Evolutionary conservation across 2,797 vertebrate species (phyloP), one percentile per base, ranked within the genome.

Genomic region (Ptychobarbus kaznakovi): DNA sequence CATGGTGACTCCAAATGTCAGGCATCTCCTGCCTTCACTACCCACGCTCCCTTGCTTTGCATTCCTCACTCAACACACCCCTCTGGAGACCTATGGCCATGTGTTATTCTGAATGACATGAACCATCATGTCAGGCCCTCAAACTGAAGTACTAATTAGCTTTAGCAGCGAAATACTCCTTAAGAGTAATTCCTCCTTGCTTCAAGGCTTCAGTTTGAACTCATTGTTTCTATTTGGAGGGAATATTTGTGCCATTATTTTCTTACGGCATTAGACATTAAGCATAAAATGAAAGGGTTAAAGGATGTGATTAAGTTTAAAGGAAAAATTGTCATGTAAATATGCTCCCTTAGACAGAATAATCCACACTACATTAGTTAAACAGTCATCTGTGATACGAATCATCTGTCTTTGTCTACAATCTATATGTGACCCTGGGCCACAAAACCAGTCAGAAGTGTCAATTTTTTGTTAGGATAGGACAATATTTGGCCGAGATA

Each of bases 141-240:
- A 72, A 72, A 82, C 74, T 78, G 40, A 73, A 77, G 42, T 13
- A 70, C 46, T 78, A 86, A 86, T 82, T 82, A 78, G 63, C 70
- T 82, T 82, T 77, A 82, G 80, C 61, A 35, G 63, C 15, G 35
- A 77, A 49, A 65, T 38, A 44, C 73, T 74, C 58, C 61, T 68
- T 68, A 49, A 81, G 70, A 68, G 70, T 58, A 56, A 86, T 82
- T 77, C 16, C 80, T 77, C 72, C 79, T 81, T 75, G 63, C 79
- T 69, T 82, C 40, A 75, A 76, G 72, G 46, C 72, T 77, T 86
- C 72, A 61, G 63, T 61, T 72, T 18, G 78, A 40, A 40, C 49
- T 25, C n/a, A 16, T 9, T 69, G 28, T 77, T 46, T 82, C 6
- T 80, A 9, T 65, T 79, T 80, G 25, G 66, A 35, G 28, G 66